Conservation (phyloP, 2,797 vertebrate genomes). For the Poecile montanus region DNA sequence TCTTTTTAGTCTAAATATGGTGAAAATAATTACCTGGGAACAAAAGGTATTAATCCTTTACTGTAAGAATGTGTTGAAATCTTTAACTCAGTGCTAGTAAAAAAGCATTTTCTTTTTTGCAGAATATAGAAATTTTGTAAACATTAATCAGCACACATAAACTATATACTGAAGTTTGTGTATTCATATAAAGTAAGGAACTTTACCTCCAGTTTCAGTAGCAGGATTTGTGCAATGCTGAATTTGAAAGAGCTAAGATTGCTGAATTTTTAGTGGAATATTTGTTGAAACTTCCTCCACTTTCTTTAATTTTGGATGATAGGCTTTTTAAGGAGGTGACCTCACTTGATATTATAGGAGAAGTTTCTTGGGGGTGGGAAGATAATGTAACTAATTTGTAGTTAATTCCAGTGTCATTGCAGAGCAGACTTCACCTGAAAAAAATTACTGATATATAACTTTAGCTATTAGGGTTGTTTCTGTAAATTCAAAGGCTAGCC, state of each 20-base stretch:
- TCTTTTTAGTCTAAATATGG: neutral
- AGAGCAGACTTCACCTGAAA: neutral
- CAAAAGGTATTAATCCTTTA: neutral
- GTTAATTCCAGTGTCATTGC: neutral
- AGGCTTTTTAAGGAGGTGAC: neutral
- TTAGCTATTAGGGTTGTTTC: neutral
- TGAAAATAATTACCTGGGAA: neutral
- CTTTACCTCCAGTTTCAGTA: conserved; percentile 11
- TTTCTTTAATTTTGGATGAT: neutral
- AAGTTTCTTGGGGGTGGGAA: neutral
- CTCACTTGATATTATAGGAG: neutral
- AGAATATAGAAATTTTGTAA: conserved; percentile 24
- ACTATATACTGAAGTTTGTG: neutral
- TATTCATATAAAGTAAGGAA: neutral
- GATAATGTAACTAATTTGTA: neutral
- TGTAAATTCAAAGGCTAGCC: neutral
- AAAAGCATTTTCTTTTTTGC: neutral
- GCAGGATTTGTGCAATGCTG: neutral
- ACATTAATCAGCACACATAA: neutral
- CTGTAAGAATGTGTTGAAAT: neutral
- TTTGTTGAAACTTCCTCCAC: neutral
- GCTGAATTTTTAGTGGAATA: neutral
- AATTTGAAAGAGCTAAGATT: neutral
- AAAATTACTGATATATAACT: neutral
- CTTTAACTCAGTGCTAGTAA: neutral